phyloP scores from a whole-genome alignment of 2,797 vertebrate species.

The Poliocrania exsul region DNA sequence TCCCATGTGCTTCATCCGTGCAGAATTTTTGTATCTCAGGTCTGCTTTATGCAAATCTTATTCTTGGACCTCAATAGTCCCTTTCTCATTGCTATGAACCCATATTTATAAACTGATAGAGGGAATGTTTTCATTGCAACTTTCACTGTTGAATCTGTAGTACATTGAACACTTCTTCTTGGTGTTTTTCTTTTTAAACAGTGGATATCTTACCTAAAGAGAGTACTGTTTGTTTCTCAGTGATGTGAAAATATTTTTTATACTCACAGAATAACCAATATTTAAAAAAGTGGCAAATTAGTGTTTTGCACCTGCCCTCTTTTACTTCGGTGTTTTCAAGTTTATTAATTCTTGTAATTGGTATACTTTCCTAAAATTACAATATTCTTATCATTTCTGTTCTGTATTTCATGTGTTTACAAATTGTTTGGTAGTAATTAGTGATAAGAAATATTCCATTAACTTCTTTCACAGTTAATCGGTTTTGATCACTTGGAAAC shows the following conservation, averaged over 20 bases:
- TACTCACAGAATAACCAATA: background rate
- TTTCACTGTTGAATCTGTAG: background rate
- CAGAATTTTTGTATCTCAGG: accelerated
- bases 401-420: background rate
- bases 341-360: background rate
- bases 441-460: background rate
- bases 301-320: background rate
- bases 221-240: background rate
- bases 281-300: background rate
- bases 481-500: background rate
- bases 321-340: background rate
- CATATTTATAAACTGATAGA: background rate
- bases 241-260: background rate
- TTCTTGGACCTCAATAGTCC: background rate
- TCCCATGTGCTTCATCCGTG: background rate
- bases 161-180: background rate
- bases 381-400: background rate
- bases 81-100: background rate
- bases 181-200: background rate
- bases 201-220: background rate
- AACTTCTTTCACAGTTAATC: background rate
- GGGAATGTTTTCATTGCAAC: background rate
- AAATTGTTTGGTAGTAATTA: background rate
- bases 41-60: background rate
- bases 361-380: background rate